Evolutionary conservation across 2,113 vertebrate species (phyloP), one percentile per base, ranked within the genome.

Genomic region (Chroicocephalus ridibundus): DNA sequence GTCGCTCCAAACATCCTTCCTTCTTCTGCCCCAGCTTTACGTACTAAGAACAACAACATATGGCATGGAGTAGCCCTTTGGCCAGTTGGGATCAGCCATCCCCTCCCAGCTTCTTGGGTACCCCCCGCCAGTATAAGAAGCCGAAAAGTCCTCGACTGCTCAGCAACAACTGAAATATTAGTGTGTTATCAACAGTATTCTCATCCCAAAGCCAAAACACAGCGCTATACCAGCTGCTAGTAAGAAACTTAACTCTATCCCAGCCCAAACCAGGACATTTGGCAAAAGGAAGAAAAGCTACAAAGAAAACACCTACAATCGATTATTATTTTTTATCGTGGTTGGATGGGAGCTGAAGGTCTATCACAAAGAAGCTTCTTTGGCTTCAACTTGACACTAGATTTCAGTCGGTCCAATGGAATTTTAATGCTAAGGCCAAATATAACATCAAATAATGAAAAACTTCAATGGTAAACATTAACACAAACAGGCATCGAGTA

Each of bases 381-480:
- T 96, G 96, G 96, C 97, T 97, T 95, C 75, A 62, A 44, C 95
- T 94, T 95, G 95, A 96, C 95, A 80, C 72, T 83, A 95, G 94
- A 92, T 97, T 96, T 97, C 83, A 95, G 96, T 88, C 5, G 40
- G 77, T 95, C 96, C 87, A 96, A 96, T 90, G 90, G 93, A 96
- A 96, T 95, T 94, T 34, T 95, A 92, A 90, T 84, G 82, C 94
- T 54, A 6, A 68, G 83, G 98, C 98, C 98, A 98, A 98, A 95
- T 94, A 97, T 82, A 98, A 98, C 97, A 98, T 97, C 94, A 96
- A 98, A 97, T 98, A 98, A 98, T 98, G 95, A 97, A 97, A 98
- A 97, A 94, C 95, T 97, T 95, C 96, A 97, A 96, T 97, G 95
- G 96, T 97, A 98, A 98, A 98, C 97, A 98, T 96, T 94, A 95